These are phyloP conservation scores for Centroberyx gerrardi DNA, from an alignment of 2,797 vertebrate genomes.

Conservation along the genomic window DNA sequence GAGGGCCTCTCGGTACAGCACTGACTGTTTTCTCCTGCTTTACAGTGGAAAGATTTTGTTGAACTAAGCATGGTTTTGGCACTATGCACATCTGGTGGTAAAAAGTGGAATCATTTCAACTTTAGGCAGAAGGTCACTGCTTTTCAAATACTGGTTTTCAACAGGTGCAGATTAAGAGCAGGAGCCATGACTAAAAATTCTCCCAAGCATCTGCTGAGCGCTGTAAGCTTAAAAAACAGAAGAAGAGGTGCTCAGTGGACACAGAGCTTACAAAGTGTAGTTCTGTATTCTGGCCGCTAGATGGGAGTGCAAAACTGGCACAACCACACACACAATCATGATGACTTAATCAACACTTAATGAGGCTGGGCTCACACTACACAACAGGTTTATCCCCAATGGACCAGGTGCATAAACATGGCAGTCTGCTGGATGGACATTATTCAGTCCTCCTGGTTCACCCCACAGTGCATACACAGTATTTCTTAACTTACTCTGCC, in stretches of 20 bases:
- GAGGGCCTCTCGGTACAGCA: too few relatives aligned
- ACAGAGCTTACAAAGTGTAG: background rate
- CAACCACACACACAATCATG: background rate
- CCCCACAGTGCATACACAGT: too few relatives aligned
- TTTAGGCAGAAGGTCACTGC: background rate
- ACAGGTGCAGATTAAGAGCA: background rate
- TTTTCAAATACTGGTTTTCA: background rate
- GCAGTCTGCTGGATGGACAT: background rate
- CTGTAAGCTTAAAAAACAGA: background rate
- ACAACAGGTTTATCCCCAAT: background rate
- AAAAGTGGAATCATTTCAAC: background rate
- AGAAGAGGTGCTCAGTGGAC: background rate
- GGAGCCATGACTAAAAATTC: background rate
- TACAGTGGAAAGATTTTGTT: background rate
- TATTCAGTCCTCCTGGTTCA: background rate
- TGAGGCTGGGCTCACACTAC: background rate
- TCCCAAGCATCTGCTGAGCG: background rate
- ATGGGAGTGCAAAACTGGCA: constrained; percentile 35
- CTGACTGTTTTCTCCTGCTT: too few relatives aligned
- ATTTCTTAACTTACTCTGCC: too few relatives aligned
- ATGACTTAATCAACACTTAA: background rate
- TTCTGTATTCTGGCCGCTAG: constrained; percentile 59
- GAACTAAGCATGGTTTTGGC: background rate
- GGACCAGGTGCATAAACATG: background rate
- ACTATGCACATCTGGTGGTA: background rate